phyloP scores from a whole-genome alignment of 2,797 vertebrate species.

The Trachurus trachurus region DNA sequence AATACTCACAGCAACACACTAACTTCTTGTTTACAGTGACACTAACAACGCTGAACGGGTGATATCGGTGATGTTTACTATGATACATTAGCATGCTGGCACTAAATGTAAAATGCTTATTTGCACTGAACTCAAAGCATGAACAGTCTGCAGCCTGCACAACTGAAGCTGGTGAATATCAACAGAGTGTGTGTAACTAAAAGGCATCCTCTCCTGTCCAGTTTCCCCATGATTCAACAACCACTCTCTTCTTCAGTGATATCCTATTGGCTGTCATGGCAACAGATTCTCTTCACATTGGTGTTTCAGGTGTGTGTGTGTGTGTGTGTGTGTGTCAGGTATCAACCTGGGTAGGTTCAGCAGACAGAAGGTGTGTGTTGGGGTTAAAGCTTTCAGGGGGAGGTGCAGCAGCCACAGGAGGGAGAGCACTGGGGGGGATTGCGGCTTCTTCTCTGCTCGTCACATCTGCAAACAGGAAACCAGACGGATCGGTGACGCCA shows the following conservation, averaged over 20 bases:
- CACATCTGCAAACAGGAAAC: conserved; percentile 87
- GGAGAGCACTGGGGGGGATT: conserved; percentile 79
- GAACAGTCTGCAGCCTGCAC: no score
- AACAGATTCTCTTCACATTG: not conserved
- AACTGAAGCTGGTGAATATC: not conserved
- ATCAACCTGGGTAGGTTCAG: conserved; percentile 53
- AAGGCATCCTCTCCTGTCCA: not conserved
- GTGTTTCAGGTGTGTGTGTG: conserved; percentile 3
- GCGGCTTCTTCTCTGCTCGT: conserved; percentile 87
- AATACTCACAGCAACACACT: not conserved
- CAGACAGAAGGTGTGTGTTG: conserved; percentile 41
- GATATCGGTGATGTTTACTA: not conserved
- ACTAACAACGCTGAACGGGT: not conserved
- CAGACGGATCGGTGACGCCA: not conserved
- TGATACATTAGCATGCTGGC: not conserved
- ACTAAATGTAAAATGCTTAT: not conserved
- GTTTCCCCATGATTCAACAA: not conserved
- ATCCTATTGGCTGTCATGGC: not conserved
- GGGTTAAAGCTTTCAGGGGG: conserved; percentile 83
- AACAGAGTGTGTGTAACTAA: no score
- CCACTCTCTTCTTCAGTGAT: not conserved
- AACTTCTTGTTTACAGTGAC: not conserved
- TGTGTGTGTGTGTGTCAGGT: not conserved
- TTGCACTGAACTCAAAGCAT: not conserved
- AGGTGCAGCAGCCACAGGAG: conserved; percentile 86